These are phyloP conservation scores for Osmerus eperlanus DNA, from an alignment of 2,113 vertebrate genomes.

Conservation along the genomic window DNA sequence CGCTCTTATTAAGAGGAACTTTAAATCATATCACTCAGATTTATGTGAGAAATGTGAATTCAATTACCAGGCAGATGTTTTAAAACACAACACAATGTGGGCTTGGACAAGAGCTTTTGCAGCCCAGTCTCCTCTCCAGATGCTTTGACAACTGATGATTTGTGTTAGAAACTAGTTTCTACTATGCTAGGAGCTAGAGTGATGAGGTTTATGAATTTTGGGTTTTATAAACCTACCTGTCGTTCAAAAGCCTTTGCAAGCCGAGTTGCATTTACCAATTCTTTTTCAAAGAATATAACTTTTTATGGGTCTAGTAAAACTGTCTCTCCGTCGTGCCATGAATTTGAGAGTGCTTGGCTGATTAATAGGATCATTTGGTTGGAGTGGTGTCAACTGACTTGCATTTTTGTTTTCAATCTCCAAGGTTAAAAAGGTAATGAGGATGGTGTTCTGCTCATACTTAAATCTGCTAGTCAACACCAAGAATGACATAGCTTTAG, in stretches of 20 bases:
- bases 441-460: constrained; percentile 83
- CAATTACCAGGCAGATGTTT: constrained; percentile 59
- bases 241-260: no score
- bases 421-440: constrained; percentile 72
- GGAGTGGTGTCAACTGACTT: background rate
- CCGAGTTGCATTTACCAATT: no score
- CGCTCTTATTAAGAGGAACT: constrained; percentile 56
- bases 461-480: constrained; percentile 87
- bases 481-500: constrained; percentile 86
- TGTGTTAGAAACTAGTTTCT: constrained; percentile 44
- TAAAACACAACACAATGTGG: constrained; percentile 46
- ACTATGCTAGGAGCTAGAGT: constrained; percentile 38
- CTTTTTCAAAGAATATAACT: no score
- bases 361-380: constrained; percentile 3
- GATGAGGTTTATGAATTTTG: constrained; percentile 49
- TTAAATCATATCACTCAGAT: constrained; percentile 60
- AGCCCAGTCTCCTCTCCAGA: constrained; percentile 34
- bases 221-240: constrained; percentile 3
- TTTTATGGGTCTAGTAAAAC: no score
- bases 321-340: no score
- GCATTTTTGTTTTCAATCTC: background rate
- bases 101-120: constrained; percentile 45
- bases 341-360: background rate
- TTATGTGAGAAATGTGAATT: constrained; percentile 64
- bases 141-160: constrained; percentile 53